phyloP scores from a whole-genome alignment of 2,113 vertebrate genomes.

The Podarcis muralis region DNA sequence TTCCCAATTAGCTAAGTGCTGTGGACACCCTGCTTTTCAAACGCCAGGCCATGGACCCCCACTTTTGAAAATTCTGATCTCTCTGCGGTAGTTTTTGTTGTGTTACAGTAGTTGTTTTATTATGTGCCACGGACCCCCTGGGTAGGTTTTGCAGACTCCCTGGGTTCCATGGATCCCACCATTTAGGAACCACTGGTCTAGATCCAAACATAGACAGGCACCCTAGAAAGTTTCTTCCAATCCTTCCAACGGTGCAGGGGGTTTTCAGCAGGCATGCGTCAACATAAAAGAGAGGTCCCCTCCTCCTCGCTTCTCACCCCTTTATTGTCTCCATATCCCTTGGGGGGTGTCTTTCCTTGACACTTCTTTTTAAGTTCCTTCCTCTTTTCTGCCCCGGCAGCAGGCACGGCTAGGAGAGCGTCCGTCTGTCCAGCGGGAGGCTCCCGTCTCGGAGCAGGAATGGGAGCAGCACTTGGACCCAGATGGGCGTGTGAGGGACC shows the following conservation, averaged over 20 bases:
- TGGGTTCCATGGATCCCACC: no score
- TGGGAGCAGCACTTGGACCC: conserved; percentile 83
- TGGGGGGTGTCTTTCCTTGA: neutral
- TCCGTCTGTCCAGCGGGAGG: conserved; percentile 77
- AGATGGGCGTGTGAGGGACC: conserved; percentile 79
- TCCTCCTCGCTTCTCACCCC: no score
- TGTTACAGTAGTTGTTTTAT: no score
- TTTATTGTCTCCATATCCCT: neutral
- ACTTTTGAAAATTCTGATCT: no score
- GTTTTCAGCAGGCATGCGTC: neutral
- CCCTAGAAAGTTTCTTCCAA: neutral
- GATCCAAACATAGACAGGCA: neutral
- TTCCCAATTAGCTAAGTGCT: no score
- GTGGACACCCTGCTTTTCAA: no score
- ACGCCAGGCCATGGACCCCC: no score
- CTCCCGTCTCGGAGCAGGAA: conserved; percentile 76
- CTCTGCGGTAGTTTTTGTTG: no score
- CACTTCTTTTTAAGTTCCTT: neutral
- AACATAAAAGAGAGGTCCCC: neutral
- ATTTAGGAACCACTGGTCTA: no score
- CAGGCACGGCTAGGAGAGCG: conserved; percentile 85
- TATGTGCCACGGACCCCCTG: no score
- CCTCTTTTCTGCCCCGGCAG: conserved; percentile 29
- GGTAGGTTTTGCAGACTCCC: no score
- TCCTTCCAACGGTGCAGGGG: neutral